These are phyloP conservation scores for Hydrozoanthus tunicans DNA, from an alignment of 64 coral and sea anemone genomes.

Conservation along the genomic window DNA sequence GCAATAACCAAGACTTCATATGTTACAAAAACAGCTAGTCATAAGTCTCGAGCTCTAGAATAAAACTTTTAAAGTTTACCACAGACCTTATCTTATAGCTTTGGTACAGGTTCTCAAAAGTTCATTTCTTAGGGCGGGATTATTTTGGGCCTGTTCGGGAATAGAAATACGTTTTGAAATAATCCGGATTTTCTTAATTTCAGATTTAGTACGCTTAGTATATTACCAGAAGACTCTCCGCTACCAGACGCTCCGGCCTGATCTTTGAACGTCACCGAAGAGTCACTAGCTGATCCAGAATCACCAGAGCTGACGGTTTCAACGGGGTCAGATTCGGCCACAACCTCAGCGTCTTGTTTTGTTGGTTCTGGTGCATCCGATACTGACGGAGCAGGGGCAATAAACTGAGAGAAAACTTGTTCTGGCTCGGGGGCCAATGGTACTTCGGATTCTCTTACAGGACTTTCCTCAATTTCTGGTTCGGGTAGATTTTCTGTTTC, in stretches of 20 bases:
- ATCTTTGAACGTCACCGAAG: not conserved
- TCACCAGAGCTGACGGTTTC: conserved; percentile 18
- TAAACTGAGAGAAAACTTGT: too few species aligned
- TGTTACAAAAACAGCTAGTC: too few species aligned
- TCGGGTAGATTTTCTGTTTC: not conserved
- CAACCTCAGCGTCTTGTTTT: conserved; percentile 24
- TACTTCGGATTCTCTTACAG: conserved; percentile 42
- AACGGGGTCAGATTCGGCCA: not conserved
- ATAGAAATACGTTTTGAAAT: too few species aligned
- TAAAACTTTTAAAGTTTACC: too few species aligned
- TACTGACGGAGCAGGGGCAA: not conserved
- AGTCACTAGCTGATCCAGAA: conserved; percentile 23
- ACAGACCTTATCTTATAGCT: too few species aligned
- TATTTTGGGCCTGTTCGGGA: too few species aligned
- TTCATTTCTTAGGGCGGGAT: too few species aligned
- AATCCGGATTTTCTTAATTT: too few species aligned
- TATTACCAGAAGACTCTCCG: conserved; percentile 19
- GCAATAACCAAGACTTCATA: too few species aligned
- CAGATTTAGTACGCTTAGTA: too few species aligned
- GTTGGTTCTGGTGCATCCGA: not conserved
- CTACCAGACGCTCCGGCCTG: conserved; percentile 21
- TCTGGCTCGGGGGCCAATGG: not conserved
- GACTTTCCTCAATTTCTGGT: not conserved
- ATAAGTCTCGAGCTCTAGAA: too few species aligned
- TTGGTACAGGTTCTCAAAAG: too few species aligned